A percentile compares a stretch with the other conserved stretches of the same genome.
Evolutionary conservation across 2,888 invertebrate species (phyloP).

Genomic region (Stenichneumon culpator): DNA sequence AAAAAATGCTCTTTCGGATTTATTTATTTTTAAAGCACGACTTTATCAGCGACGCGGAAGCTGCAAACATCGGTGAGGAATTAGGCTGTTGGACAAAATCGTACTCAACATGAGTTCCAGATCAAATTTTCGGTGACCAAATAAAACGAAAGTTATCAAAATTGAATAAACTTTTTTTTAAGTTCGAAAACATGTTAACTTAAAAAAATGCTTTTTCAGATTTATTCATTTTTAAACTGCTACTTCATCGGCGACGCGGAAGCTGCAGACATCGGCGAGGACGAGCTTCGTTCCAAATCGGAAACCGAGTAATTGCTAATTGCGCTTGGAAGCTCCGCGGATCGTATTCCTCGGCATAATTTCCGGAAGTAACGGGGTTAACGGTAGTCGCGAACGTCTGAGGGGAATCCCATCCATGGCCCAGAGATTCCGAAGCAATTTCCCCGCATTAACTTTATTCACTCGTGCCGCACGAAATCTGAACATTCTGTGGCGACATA

Average conservation of each 20-base stretch:
- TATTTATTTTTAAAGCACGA: too few relatives aligned
- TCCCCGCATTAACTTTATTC: constrained; percentile 16
- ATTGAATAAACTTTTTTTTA: too few relatives aligned
- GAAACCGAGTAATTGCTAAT: constrained; percentile 66
- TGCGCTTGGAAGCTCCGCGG: constrained; percentile 60
- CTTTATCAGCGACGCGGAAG: too few relatives aligned
- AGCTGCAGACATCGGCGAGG: background rate
- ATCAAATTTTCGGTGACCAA: too few relatives aligned
- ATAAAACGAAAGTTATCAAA: too few relatives aligned
- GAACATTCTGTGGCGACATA: background rate
- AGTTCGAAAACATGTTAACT: too few relatives aligned
- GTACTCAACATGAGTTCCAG: too few relatives aligned
- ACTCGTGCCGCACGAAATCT: background rate
- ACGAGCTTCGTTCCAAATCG: constrained; percentile 24
- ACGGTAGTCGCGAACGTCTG: constrained; percentile 27
- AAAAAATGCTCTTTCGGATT: too few relatives aligned
- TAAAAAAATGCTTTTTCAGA: too few relatives aligned
- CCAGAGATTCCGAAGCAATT: constrained; percentile 15
- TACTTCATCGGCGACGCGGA: background rate
- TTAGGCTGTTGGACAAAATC: too few relatives aligned
- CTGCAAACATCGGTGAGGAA: too few relatives aligned
- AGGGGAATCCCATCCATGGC: constrained; percentile 16
- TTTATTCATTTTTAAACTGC: too few relatives aligned
- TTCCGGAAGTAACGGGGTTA: constrained; percentile 31
- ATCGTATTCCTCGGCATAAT: constrained; percentile 18